phyloP scores from a whole-genome alignment of 2,888 invertebrate species.

The Alentia gelatinosa region DNA sequence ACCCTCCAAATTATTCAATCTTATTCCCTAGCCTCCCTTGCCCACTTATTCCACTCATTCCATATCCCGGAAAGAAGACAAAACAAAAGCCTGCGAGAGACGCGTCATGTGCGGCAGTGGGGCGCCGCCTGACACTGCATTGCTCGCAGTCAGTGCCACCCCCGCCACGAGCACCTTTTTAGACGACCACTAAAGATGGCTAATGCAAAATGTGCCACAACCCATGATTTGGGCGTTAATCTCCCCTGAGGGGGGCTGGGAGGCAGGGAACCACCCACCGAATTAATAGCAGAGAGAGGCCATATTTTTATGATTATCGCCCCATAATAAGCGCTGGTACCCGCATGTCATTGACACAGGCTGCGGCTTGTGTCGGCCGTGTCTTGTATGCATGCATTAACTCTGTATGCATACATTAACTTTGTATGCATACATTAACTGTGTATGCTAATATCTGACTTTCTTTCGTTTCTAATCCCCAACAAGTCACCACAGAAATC shows the following conservation, averaged over 20 bases:
- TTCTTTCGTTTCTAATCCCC: neutral
- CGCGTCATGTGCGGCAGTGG: neutral
- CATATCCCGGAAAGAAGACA: slow-evolving; percentile 13
- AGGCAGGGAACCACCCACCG: neutral
- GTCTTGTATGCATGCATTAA: neutral
- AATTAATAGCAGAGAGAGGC: neutral
- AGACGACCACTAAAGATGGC: neutral
- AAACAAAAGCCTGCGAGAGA: neutral
- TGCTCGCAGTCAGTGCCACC: too few species aligned
- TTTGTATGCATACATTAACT: neutral
- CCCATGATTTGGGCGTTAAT: slow-evolving; percentile 37
- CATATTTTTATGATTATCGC: slow-evolving; percentile 40
- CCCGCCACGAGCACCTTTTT: neutral
- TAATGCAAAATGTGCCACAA: slow-evolving; percentile 20
- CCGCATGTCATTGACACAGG: neutral
- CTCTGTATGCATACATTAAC: neutral
- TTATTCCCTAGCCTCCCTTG: too few species aligned
- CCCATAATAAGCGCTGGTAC: neutral
- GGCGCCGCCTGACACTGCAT: too few species aligned
- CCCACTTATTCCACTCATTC: too few species aligned
- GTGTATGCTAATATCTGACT: slow-evolving; percentile 16
- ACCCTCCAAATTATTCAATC: slow-evolving; percentile 23
- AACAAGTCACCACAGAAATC: neutral
- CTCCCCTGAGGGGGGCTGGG: too few species aligned
- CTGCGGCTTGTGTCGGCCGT: neutral